These are phyloP conservation scores for Ephestia elutella DNA, from an alignment of 1,140 invertebrate species.

Conservation along the genomic window DNA sequence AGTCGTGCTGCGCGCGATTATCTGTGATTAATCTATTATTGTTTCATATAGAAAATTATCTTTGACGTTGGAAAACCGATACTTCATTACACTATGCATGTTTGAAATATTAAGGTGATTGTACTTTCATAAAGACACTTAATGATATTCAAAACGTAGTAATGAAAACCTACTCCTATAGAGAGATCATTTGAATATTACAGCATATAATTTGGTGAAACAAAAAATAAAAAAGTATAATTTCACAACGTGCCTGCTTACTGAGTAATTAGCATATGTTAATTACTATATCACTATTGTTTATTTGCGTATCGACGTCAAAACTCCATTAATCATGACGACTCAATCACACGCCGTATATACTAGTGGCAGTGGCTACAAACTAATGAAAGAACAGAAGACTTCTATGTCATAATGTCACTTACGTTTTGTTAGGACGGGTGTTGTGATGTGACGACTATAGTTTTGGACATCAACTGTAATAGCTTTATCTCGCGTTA, in stretches of 20 bases:
- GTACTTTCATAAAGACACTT: too few species aligned
- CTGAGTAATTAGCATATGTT: background rate
- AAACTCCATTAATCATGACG: conserved; percentile 1
- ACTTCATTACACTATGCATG: too few species aligned
- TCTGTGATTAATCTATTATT: too few species aligned
- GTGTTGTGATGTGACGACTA: too few species aligned
- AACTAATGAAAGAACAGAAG: background rate
- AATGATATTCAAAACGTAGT: background rate
- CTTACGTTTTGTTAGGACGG: background rate
- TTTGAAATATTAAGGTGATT: too few species aligned
- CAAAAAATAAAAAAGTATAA: background rate
- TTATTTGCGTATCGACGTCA: background rate
- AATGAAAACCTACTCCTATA: background rate
- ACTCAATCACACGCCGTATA: background rate
- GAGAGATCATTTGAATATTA: background rate
- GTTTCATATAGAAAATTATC: too few species aligned
- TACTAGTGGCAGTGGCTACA: background rate
- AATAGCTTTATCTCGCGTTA: too few species aligned
- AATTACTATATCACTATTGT: conserved; percentile 4
- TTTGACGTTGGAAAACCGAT: too few species aligned
- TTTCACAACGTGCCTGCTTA: background rate
- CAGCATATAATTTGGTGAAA: background rate
- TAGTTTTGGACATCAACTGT: too few species aligned
- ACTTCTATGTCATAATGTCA: background rate
- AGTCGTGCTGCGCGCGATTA: too few species aligned